Conservation (phyloP, 2,888 invertebrate genomes). For the Muscina levida region DNA sequence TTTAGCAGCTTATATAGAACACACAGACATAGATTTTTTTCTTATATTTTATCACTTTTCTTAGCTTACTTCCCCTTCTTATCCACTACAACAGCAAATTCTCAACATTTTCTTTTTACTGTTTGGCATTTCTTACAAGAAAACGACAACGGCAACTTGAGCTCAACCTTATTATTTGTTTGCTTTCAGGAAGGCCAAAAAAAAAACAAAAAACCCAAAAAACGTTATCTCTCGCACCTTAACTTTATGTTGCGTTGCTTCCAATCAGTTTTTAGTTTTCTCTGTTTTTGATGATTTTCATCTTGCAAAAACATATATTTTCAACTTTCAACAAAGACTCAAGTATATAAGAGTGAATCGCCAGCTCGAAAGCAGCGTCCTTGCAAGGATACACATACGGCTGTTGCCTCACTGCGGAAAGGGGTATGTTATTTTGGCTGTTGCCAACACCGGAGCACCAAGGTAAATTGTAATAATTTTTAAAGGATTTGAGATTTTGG, state of each 20-base stretch:
- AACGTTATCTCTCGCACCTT: slow-evolving; percentile 12
- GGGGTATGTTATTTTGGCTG: not conserved
- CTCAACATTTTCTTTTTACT: not conserved
- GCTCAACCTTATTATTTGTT: slow-evolving; percentile 41
- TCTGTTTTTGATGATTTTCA: not conserved
- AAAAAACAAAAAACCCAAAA: too few species aligned
- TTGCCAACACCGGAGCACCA: not conserved
- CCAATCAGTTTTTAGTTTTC: not conserved
- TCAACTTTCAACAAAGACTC: slow-evolving; percentile 4
- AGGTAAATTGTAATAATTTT: slow-evolving; percentile 60
- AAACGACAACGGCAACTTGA: slow-evolving; percentile 16
- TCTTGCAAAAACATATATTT: not conserved
- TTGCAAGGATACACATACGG: not conserved
- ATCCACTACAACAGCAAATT: not conserved
- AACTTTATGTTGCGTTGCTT: not conserved
- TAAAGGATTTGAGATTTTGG: slow-evolving; percentile 56
- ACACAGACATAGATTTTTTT: too few species aligned
- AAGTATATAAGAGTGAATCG: not conserved
- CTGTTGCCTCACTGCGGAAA: not conserved
- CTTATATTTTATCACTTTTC: too few species aligned
- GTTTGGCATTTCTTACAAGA: not conserved
- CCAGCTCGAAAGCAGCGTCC: not conserved
- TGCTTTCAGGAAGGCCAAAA: not conserved
- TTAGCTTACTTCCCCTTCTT: not conserved
- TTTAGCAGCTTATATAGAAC: too few species aligned